These are phyloP conservation scores for Chironomus tentans DNA, from an alignment of 2,888 invertebrate genomes.

Conservation along the genomic window DNA sequence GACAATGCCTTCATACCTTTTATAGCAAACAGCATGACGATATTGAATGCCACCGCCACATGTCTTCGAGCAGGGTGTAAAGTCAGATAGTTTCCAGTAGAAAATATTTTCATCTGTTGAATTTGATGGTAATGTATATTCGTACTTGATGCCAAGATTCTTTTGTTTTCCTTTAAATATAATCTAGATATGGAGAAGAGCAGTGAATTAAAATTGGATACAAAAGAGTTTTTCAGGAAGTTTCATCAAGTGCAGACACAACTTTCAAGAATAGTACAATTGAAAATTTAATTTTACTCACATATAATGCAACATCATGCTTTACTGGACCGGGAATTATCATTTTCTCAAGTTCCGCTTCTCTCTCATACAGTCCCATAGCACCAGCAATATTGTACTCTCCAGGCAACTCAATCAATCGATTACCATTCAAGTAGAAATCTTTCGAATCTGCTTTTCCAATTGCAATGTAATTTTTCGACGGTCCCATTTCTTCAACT, in stretches of 20 bases:
- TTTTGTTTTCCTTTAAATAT: constrained; percentile 62
- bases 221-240: too few relatives aligned
- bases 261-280: too few relatives aligned
- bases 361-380: constrained; percentile 67
- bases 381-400: constrained; percentile 76
- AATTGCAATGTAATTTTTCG: constrained; percentile 72
- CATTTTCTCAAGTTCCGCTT: constrained; percentile 69
- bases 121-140: constrained; percentile 55
- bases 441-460: constrained; percentile 57
- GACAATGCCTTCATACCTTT: constrained; percentile 45
- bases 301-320: constrained; percentile 72
- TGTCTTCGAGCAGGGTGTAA: constrained; percentile 66
- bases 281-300: constrained; percentile 42
- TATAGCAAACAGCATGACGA: constrained; percentile 44
- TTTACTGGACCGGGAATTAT: constrained; percentile 71
- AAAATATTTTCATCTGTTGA: constrained; percentile 54
- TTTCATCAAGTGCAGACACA: too few relatives aligned
- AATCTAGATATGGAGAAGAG: constrained; percentile 43
- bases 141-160: constrained; percentile 74
- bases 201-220: too few relatives aligned
- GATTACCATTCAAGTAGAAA: constrained; percentile 70
- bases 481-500: constrained; percentile 64
- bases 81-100: constrained; percentile 68
- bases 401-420: constrained; percentile 63
- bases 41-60: constrained; percentile 70